Evolutionary conservation across 2,888 invertebrate genomes (phyloP).

Genomic region (Oxycera nigricornis): DNA sequence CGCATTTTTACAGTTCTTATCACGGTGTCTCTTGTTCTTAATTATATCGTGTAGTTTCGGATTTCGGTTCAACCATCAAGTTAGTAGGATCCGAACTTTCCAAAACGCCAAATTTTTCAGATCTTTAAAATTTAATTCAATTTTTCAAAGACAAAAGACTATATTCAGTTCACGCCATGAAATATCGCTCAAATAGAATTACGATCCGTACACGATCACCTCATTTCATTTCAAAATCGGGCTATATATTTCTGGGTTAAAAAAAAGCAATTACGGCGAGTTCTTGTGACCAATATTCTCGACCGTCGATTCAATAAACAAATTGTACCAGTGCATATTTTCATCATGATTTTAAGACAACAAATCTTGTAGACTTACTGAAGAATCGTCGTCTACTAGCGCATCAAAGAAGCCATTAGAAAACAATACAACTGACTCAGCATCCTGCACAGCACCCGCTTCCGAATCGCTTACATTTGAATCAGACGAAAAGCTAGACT

Average conservation of each 20-base stretch:
- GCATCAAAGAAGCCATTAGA: conserved; percentile 2
- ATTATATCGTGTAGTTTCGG: too few relatives aligned
- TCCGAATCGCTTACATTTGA: neutral
- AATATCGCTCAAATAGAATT: too few relatives aligned
- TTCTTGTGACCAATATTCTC: neutral
- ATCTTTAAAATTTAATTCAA: neutral
- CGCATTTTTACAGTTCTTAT: too few relatives aligned
- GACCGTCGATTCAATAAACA: neutral
- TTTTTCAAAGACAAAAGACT: too few relatives aligned
- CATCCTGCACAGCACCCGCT: neutral
- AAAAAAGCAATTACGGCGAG: neutral
- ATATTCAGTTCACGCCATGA: too few relatives aligned
- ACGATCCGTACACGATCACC: too few relatives aligned
- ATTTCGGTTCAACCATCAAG: too few relatives aligned
- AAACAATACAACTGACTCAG: neutral
- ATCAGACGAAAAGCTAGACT: neutral
- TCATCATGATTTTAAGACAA: neutral
- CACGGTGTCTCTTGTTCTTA: too few relatives aligned
- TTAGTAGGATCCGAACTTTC: too few relatives aligned
- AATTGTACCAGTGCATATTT: neutral
- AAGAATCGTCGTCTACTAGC: conserved; percentile 49
- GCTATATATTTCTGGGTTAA: too few relatives aligned
- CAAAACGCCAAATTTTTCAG: neutral
- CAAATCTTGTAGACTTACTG: conserved; percentile 45
- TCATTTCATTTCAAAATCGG: too few relatives aligned